Conservation (phyloP, 35 echinoderm and acorn worm genomes). For the Holothuria glaberrima region DNA sequence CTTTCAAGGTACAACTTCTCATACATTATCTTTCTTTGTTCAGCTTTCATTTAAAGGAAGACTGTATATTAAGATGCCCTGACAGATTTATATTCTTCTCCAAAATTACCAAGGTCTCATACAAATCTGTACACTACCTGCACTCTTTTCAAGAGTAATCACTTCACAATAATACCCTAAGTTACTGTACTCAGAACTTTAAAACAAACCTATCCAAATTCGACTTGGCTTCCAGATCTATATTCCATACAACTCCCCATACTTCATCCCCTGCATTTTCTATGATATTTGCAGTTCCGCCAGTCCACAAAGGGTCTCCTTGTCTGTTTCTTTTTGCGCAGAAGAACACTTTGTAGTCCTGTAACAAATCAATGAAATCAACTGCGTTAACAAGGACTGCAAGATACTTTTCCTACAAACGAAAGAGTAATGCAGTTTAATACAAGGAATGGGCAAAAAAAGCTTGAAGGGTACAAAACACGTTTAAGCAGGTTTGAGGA, state of each 20-base stretch:
- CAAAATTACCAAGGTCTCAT: background rate
- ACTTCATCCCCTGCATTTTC: background rate
- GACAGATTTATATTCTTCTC: no score
- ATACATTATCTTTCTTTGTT: no score
- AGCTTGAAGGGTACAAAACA: no score
- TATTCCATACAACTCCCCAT: conserved; percentile 37
- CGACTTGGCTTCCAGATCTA: background rate
- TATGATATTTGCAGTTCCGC: conserved; percentile 7
- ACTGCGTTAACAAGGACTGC: no score
- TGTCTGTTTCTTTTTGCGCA: background rate
- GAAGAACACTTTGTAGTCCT: background rate
- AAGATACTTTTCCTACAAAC: no score
- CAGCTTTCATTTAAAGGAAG: no score
- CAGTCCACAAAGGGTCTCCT: conserved; percentile 12
- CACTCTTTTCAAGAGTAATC: background rate
- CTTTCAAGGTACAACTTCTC: no score
- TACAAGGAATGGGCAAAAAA: no score
- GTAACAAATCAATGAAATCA: background rate
- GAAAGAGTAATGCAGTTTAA: no score
- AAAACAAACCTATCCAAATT: conserved; percentile 8
- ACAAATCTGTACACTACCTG: background rate
- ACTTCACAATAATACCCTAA: background rate
- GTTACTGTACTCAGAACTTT: background rate
- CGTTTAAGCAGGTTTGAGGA: no score
- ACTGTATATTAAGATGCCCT: no score